Base-by-base conservation (phyloP, 2,797 vertebrate species). In the Chloroceryle amazona region DNA sequence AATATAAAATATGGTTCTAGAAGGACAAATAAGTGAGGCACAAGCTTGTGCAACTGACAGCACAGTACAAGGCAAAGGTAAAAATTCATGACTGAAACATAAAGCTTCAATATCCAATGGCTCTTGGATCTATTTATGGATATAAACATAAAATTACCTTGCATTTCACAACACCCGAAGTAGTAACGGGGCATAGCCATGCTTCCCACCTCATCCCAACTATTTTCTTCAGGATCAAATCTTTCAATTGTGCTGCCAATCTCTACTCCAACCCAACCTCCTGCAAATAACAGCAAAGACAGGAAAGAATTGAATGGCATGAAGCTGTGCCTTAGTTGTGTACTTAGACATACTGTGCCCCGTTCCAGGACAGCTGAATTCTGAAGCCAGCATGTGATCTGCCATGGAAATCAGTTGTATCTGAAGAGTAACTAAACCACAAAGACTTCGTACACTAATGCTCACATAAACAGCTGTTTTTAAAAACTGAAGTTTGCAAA, bases 81-180 rank as follows among this genome's bases (percentile, higher is more conserved):
- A 83, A 49, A 76, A 75, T 33, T 71, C 4, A 72, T 25, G n/a
- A 89, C 25, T 28, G n/a, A 87, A 85, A 65, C 18, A 51, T 20
- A 86, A 73, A 91, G 37, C 15, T 76, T 71, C 44, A 80, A 73
- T 78, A 81, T 51, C 13, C 39, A 75, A 6, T 18, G 23, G 18
- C 55, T 78, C 28, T 78, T 62, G 20, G 21, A 83, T 79, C 47
- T 86, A 15, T 35, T 86, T 72, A 52, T 44, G 33, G 52, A 84
- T 57, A 72, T 44, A 76, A 86, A 86, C 39, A 10, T 63, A 41
- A 73, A 19, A 62, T 23, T 66, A 82, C 99, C 99, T 98, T 99
- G 99, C 66, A 99, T 98, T 98, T 99, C 99, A 97, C 99, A 99
- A 97, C 99, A 99, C 71, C 99, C 99, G 87, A 99, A 99, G 97